Evolutionary conservation across 2,888 invertebrate genomes (phyloP), one percentile per base, ranked within the genome.

Genomic region (Chrysodeixis includens): DNA sequence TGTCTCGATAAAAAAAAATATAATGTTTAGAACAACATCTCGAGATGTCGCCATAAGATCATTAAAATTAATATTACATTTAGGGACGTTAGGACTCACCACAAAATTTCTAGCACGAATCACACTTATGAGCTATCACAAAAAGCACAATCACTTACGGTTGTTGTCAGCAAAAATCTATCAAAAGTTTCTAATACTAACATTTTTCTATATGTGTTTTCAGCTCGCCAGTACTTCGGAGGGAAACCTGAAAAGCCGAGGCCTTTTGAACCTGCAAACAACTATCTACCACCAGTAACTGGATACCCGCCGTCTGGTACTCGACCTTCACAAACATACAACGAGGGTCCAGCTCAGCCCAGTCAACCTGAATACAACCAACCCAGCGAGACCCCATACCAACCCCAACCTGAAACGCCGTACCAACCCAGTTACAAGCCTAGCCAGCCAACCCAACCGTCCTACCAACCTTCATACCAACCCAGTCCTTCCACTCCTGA

Each of bases 181-280:
- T 16, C 0, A 8, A 14, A 5, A 51, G 55, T 4, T 4, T 62
- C 46, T 3, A 18, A 51, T 60, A 64, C 49, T 76, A 32, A 81
- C 57, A 30, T 26, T 14, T 26, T 62, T 3, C 66, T 78, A n/a
- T 69, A 70, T 78, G 69, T 62, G 67, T 62, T 93, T 93, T 74
- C 95, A 97, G 97, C 96, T 88, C 96, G 97, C 20, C 97, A 97
- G 72, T 94, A 96, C 96, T 97, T 88, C 89, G 96, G 96, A 70
- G 96, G 96, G 66, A 94, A 95, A 66, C 96, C 97, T 1, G 96
- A 97, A 82, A 96, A 95, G 84, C 97, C 97, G n/a, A 93, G 97
- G 76, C 97, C 97, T 0, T 97, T 97, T 86, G 96, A 96, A 86
- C 95, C 96, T 54, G 86, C 87, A 0, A 78, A 92, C 12, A 83